These are phyloP conservation scores for Hirtodrosophila alboralis DNA, from an alignment of 2,888 invertebrate genomes.

Conservation along the genomic window DNA sequence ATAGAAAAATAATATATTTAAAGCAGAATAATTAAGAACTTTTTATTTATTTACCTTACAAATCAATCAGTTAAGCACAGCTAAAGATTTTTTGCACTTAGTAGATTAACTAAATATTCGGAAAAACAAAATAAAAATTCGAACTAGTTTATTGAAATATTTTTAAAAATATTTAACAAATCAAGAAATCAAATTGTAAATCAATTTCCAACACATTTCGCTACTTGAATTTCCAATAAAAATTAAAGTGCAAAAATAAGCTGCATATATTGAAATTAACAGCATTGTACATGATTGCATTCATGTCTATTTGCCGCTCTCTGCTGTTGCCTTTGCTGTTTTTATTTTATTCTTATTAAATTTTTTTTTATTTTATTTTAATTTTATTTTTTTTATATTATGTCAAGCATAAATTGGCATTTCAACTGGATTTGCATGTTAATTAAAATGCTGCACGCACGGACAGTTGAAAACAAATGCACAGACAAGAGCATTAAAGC, in stretches of 20 bases:
- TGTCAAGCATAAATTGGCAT: conserved; percentile 79
- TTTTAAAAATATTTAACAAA: too few relatives aligned
- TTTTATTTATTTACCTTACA: too few relatives aligned
- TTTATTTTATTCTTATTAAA: conserved; percentile 11
- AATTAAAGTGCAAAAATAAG: conserved; percentile 13
- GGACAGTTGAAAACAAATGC: conserved; percentile 74
- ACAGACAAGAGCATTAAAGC: conserved; percentile 67
- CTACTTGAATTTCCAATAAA: conserved; percentile 35
- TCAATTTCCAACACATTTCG: background rate
- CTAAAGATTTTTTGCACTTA: too few relatives aligned
- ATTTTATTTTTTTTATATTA: conserved; percentile 60
- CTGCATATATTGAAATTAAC: conserved; percentile 35
- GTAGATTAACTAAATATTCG: too few relatives aligned
- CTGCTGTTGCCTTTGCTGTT: conserved; percentile 2
- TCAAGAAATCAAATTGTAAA: too few relatives aligned
- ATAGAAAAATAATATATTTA: too few relatives aligned
- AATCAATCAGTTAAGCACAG: too few relatives aligned
- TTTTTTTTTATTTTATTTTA: conserved; percentile 28
- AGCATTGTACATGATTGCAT: conserved; percentile 19
- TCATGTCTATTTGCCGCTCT: conserved; percentile 6
- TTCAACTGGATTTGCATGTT: conserved; percentile 79
- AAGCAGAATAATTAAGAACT: too few relatives aligned
- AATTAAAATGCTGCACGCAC: conserved; percentile 75
- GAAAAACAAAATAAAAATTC: too few relatives aligned
- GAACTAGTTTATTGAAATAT: too few relatives aligned